These are phyloP conservation scores for Lepas anatifera DNA, from an alignment of 2,888 invertebrate species.

Conservation along the genomic window DNA sequence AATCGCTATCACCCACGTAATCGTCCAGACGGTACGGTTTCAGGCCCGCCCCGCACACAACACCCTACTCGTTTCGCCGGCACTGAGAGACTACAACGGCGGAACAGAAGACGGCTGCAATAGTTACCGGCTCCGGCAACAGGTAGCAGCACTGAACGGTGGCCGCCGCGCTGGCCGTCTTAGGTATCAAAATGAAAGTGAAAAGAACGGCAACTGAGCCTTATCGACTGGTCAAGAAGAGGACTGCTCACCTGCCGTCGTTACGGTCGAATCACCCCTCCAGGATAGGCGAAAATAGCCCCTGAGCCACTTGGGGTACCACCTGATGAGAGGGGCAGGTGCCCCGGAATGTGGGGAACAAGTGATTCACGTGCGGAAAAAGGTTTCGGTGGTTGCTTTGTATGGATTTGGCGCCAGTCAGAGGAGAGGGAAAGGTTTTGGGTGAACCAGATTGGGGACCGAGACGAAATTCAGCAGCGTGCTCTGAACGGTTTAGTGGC, in stretches of 20 bases:
- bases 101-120: background rate
- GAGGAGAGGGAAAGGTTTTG: no score
- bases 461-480: no score
- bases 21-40: no score
- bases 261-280: background rate
- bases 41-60: no score
- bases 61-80: no score
- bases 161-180: background rate
- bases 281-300: background rate
- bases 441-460: no score
- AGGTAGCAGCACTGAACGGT: background rate
- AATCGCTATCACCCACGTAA: no score
- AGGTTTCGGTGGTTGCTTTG: no score
- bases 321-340: conserved; percentile 8
- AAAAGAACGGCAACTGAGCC: background rate
- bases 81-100: conserved; percentile 1
- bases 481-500: no score
- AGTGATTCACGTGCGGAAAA: conserved; percentile 1
- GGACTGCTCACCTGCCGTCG: background rate
- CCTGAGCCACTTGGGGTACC: background rate
- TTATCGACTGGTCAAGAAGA: background rate
- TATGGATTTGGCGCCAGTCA: no score
- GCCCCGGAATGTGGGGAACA: conserved; percentile 1
- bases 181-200: conserved; percentile 3
- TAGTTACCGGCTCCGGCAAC: background rate